Evolutionary conservation across 2,888 invertebrate species (phyloP).

Genomic region (Stramonita haemastoma): DNA sequence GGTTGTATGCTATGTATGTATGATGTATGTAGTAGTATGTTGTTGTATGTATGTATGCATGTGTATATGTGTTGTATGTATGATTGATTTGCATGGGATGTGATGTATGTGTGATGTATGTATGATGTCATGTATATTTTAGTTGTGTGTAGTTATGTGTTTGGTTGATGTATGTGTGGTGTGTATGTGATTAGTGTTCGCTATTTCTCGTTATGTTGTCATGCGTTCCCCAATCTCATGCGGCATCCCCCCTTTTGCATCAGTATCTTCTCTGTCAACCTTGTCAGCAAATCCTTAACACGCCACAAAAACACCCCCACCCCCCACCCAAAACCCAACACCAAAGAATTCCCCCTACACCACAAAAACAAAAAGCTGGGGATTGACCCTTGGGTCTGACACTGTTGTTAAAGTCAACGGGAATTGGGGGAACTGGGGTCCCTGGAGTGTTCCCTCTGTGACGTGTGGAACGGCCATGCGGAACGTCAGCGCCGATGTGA

Average conservation of each 20-base stretch:
- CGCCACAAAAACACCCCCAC: too few species aligned
- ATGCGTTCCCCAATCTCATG: too few species aligned
- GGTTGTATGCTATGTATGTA: too few species aligned
- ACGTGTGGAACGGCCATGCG: conserved; percentile 33
- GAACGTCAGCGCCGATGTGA: conserved; percentile 6
- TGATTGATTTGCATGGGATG: background rate
- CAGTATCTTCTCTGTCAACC: too few species aligned
- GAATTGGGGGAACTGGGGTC: conserved; percentile 4
- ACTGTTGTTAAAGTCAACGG: conserved; percentile 24
- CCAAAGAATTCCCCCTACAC: too few species aligned
- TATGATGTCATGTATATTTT: conserved; percentile 29
- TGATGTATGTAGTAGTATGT: too few species aligned
- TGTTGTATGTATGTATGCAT: background rate
- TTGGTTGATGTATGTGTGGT: conserved; percentile 26
- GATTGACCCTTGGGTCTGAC: too few species aligned
- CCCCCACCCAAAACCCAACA: too few species aligned
- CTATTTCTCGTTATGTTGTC: background rate
- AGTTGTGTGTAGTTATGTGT: conserved; percentile 67
- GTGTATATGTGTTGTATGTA: background rate
- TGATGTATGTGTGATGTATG: background rate
- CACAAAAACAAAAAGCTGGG: too few species aligned
- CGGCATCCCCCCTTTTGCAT: too few species aligned
- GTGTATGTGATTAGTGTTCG: background rate
- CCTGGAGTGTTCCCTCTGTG: background rate
- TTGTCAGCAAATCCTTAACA: too few species aligned